A percentile compares a stretch with the other conserved stretches of the same genome.
These are phyloP conservation scores for Dusona sp. DNA, from an alignment of 2,888 invertebrate species.

Conservation along the genomic window DNA sequence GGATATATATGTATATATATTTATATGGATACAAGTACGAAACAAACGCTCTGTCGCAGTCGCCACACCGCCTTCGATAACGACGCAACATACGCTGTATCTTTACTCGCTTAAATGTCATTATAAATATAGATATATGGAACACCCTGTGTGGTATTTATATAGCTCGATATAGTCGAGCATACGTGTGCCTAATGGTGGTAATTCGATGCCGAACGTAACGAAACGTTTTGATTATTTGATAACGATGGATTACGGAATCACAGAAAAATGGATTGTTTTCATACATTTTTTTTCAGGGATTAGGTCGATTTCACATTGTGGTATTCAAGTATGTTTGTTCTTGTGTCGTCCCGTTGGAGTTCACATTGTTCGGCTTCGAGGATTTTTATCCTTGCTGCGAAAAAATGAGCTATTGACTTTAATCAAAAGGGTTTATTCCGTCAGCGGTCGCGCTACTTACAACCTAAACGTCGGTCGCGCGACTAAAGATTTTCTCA, in stretches of 20 bases:
- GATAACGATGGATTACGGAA: slow-evolving; percentile 5
- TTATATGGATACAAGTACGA: slow-evolving; percentile 27
- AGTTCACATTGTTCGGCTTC: no score
- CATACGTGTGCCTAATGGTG: slow-evolving; percentile 39
- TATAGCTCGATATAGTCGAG: slow-evolving; percentile 61
- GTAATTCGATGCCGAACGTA: slow-evolving; percentile 19
- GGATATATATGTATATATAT: no score
- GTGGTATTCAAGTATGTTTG: no score
- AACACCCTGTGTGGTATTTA: slow-evolving; percentile 31
- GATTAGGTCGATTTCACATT: no score
- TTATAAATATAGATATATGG: slow-evolving; percentile 69
- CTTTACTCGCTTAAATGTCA: slow-evolving; percentile 80
- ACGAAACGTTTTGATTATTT: slow-evolving; percentile 24
- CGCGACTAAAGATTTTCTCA: no score
- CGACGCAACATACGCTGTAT: slow-evolving; percentile 73
- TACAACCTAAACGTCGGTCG: no score
- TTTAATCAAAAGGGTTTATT: no score
- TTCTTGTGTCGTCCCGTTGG: no score
- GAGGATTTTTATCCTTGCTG: no score
- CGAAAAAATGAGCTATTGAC: no score
- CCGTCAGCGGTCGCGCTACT: no score
- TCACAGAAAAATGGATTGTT: not conserved
- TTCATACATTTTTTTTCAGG: not conserved
- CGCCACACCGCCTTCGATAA: slow-evolving; percentile 73
- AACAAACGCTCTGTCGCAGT: slow-evolving; percentile 56